phyloP scores from a whole-genome alignment of 1,140 invertebrate genomes.

The Melitaea cinxia region DNA sequence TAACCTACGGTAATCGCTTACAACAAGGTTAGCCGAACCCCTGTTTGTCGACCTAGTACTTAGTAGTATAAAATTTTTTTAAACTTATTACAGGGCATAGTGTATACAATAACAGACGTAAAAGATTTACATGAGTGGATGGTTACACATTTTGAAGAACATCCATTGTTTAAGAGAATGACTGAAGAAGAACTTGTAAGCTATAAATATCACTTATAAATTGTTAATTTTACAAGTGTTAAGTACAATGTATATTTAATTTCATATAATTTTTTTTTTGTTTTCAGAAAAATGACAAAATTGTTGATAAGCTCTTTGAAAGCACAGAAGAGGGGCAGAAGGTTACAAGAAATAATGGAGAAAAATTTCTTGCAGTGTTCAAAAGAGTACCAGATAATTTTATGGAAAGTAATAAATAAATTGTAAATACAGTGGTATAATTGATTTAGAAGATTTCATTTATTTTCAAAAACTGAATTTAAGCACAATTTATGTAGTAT shows the following conservation, averaged over 20 bases:
- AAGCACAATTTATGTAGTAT: no score
- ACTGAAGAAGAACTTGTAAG: constrained; percentile 88
- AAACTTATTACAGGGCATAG: constrained; percentile 86
- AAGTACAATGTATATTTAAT: no score
- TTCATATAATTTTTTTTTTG: no score
- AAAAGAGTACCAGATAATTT: constrained; percentile 83
- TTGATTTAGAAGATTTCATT: no score
- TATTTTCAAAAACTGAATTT: no score
- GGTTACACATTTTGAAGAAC: constrained; percentile 93
- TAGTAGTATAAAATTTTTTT: no score
- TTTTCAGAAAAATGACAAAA: constrained; percentile 88
- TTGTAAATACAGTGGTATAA: no score
- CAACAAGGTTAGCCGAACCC: no score
- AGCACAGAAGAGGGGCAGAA: constrained; percentile 99
- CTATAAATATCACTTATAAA: no score
- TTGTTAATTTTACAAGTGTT: neutral
- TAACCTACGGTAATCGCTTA: no score
- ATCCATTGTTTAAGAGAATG: constrained; percentile 94
- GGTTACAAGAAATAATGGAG: constrained; percentile 96
- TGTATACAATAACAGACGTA: constrained; percentile 99
- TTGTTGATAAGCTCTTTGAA: constrained; percentile 93
- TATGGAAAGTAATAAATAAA: constrained; percentile 38
- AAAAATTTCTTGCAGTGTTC: constrained; percentile 97
- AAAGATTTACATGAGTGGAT: constrained; percentile 99
- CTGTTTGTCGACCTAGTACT: no score